Base-by-base conservation (phyloP, 1,140 invertebrate species). In the Potamilus streckersoni region DNA sequence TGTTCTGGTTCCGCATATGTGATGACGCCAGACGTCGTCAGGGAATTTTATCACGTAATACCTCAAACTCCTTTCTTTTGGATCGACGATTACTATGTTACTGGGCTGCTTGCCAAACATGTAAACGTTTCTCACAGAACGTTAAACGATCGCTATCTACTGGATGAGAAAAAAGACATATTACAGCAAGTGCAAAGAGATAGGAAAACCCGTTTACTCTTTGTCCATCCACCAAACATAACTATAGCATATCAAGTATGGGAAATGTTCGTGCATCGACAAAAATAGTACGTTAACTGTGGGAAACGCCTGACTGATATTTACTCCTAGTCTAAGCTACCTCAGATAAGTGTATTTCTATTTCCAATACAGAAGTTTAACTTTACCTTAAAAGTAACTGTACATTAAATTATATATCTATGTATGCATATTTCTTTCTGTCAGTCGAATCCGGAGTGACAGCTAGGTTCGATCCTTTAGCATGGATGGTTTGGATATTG, bases 31-130 rank as follows among this genome's bases (percentile, higher is more conserved):
- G 85, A 87, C 71, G 81, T 89, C 58, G 83, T 88, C 1, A 79
- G 79, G 63, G 72, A 82, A 59, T 77, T 91, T 19, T 87, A 85
- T 62, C 58, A 73, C 17, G 79, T 73, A 57, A 78, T 82, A 16
- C 67, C 73, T 57, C 59, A 78, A 27, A 79, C 69, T 13, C 85
- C 83, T 5, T 83, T 82, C 38, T 84, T 89, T 67, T 87, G 84
- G 83, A 78, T 89, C 56, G 88, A 89, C 67, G 88, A 89, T 80
- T 84, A 87, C 27, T 89, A 87, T 75, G 79, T 87, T 17, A 87
- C 84, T 2, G 88, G 78, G 5, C 73, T 80, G 66, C 62, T 76
- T 17, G 73, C 71, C 19, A 20, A 69, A 23, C 31, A 17, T 8
- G 38, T 71, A 61, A 69, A 72, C 23, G 70, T 77, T 20, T 72